Conservation (phyloP, 2,888 invertebrate species). For the Lepidochitona cinerea region DNA sequence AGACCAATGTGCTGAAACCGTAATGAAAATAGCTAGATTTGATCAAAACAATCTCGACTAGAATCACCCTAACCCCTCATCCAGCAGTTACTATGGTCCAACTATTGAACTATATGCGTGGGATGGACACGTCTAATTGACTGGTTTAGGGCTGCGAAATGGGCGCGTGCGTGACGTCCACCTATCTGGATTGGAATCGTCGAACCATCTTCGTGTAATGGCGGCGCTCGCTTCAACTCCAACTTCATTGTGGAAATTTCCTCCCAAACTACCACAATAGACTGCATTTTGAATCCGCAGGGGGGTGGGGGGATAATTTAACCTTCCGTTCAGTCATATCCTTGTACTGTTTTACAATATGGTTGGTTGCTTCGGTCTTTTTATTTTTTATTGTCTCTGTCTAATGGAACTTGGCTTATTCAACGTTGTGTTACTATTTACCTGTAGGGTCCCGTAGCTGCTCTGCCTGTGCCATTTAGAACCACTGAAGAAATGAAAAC, state of each 20-base stretch:
- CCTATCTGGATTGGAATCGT: too few species aligned
- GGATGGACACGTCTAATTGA: too few species aligned
- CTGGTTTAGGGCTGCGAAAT: too few species aligned
- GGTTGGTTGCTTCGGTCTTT: neutral
- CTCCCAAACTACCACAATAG: too few species aligned
- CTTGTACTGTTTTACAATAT: neutral
- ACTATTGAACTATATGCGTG: neutral
- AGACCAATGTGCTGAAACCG: neutral
- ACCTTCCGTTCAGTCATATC: too few species aligned
- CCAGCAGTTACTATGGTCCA: neutral
- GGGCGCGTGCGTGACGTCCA: too few species aligned
- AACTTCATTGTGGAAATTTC: too few species aligned
- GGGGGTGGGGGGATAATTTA: too few species aligned
- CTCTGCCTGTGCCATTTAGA: constrained; percentile 53
- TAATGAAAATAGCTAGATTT: neutral
- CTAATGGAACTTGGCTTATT: neutral
- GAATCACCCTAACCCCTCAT: neutral
- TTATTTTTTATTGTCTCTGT: neutral
- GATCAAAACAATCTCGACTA: neutral
- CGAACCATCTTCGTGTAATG: too few species aligned
- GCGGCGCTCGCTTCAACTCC: too few species aligned
- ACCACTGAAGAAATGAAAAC: constrained; percentile 41
- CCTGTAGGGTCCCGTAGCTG: constrained; percentile 50
- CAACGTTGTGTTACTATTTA: neutral
- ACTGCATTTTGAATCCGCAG: too few species aligned